Base-by-base conservation (phyloP, 2,113 vertebrate species). In the Numenius arquata region DNA sequence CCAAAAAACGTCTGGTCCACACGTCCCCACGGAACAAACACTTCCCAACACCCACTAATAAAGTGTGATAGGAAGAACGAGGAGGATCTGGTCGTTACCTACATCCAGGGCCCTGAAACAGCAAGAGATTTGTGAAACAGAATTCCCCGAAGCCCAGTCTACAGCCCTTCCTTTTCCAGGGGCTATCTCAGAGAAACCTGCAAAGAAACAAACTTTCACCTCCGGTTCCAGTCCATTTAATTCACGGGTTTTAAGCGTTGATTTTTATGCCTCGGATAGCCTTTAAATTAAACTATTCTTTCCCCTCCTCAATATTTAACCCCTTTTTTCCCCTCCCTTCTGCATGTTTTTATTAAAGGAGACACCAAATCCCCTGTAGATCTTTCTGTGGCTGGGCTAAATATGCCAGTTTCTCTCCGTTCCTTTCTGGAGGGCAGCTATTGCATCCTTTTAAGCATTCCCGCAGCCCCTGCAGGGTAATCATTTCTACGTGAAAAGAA, bases 371-470 rank as follows among this genome's bases (percentile, higher is more conserved):
- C 18, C 38, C 62, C 63, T 13, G 15, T 5, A 62, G 34, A 70
- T 21, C 41, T n/a, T 22, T 77, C 67, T 41, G 27, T 43, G 55
- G 43, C 29, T 62, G 45, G 34, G 79, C 59, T 89, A 72, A 88
- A 68, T 1, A 56, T 0, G 2, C 23, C 36, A 8, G 6, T 26
- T 61, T 30, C n/a, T 75, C 85, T 62, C 70, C 1, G 1, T 25
- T 65, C 70, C 45, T 85, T 65, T 72, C 22, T 40, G 68, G 36
- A 41, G 52, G 38, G 13, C 32, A 77, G 52, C 19, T 41, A 12
- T 1, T 58, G 50, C 38, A 23, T 55, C 62, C 68, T 47, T 87
- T 63, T 21, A 78, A 32, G 38, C 41, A 47, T 11, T 45, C 56
- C 41, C 8, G 8, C 38, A 75, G 45, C 25, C 58, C n/a, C 67